A percentile compares a stretch with the other conserved stretches of the same genome.
These are phyloP conservation scores for Acrocephalus kingi DNA, from an alignment of 2,113 vertebrate genomes.

Conservation along the genomic window DNA sequence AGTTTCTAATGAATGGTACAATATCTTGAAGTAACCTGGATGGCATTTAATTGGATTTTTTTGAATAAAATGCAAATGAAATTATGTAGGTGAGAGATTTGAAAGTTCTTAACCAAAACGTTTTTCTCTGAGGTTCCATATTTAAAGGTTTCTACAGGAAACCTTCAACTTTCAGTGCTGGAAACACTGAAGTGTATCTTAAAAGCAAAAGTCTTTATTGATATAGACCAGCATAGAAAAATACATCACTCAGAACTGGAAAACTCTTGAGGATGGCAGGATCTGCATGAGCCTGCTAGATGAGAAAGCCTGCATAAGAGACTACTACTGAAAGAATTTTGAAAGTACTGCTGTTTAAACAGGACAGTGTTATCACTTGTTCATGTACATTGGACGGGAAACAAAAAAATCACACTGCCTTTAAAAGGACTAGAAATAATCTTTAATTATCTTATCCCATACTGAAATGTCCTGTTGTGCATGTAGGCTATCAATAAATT, in stretches of 20 bases:
- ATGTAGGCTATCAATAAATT: neutral
- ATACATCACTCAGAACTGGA: slow-evolving; percentile 36
- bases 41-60: neutral
- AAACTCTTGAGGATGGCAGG: neutral
- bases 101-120: neutral
- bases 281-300: slow-evolving; percentile 18
- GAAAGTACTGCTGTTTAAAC: slow-evolving; percentile 13
- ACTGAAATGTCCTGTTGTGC: neutral
- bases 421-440: neutral
- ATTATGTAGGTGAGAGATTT: neutral
- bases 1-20: neutral
- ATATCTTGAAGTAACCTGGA: neutral
- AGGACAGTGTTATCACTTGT: neutral
- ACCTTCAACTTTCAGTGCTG: neutral
- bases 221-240: neutral
- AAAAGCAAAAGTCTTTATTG: neutral
- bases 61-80: slow-evolving; percentile 13
- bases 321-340: neutral
- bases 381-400: neutral
- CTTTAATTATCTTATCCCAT: neutral
- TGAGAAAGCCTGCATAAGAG: neutral
- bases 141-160: slow-evolving; percentile 11
- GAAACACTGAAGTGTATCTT: slow-evolving; percentile 12
- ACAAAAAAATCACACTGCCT: neutral
- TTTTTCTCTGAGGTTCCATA: neutral